A percentile compares a stretch with the other conserved stretches of the same genome.
phyloP scores from a whole-genome alignment of 2,113 vertebrate species.

The human region GRCh38 chr6:102406001-102406500 shows the following conservation, averaged over 20 bases:
- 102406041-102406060: neutral
- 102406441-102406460: neutral
- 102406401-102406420: neutral
- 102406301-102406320: neutral
- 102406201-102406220: neutral
- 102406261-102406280: neutral
- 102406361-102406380: neutral
- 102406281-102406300: neutral
- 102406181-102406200: neutral
- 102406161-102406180: neutral
- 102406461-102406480: neutral
- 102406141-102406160: neutral
- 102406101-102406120: neutral
- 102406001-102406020: neutral
- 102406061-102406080: neutral
- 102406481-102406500: neutral
- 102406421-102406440: neutral
- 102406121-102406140: neutral
- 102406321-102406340: neutral
- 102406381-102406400: neutral
- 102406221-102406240: neutral
- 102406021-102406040: neutral
- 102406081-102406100: neutral
- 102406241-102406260: neutral
- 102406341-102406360: neutral